Conservation (phyloP, 1,140 invertebrate genomes). For the Carposina sasakii region DNA sequence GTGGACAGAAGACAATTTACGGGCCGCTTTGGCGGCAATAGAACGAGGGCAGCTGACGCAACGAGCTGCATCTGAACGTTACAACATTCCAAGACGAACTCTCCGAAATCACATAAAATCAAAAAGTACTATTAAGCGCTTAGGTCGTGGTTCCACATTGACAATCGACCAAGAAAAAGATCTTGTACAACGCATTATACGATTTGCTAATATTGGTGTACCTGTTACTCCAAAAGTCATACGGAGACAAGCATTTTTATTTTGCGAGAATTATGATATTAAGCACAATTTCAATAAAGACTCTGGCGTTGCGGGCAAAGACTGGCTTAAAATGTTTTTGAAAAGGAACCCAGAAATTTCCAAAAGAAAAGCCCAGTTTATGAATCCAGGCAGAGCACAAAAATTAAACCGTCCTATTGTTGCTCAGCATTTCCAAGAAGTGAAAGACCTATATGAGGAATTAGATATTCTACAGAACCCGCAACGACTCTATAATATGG, state of each 20-base stretch:
- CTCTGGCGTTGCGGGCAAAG: slow-evolving; percentile 22
- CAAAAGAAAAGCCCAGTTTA: slow-evolving; percentile 36
- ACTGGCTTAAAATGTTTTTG: slow-evolving; percentile 33
- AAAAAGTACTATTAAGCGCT: background rate
- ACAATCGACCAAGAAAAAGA: slow-evolving; percentile 21
- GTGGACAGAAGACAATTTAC: slow-evolving; percentile 15
- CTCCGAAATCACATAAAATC: slow-evolving; percentile 16
- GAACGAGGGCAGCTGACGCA: slow-evolving; percentile 12
- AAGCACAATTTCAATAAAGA: slow-evolving; percentile 28
- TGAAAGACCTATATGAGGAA: slow-evolving; percentile 28
- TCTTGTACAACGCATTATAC: slow-evolving; percentile 20
- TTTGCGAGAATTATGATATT: slow-evolving; percentile 27
- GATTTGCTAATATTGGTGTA: slow-evolving; percentile 21
- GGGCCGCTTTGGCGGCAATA: slow-evolving; percentile 11
- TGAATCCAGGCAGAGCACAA: slow-evolving; percentile 50
- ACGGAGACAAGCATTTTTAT: slow-evolving; percentile 20
- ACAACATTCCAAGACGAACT: slow-evolving; percentile 14
- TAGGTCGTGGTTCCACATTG: slow-evolving; percentile 10
- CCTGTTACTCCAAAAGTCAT: slow-evolving; percentile 27
- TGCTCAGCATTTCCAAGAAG: slow-evolving; percentile 34
- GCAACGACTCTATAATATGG: slow-evolving; percentile 55
- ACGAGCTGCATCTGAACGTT: slow-evolving; percentile 12
- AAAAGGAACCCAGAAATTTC: slow-evolving; percentile 29
- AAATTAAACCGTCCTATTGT: slow-evolving; percentile 50
- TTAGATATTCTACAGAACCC: slow-evolving; percentile 37